These are phyloP conservation scores for Monoplex corrugatus DNA, from an alignment of 2,888 invertebrate species.

Conservation along the genomic window DNA sequence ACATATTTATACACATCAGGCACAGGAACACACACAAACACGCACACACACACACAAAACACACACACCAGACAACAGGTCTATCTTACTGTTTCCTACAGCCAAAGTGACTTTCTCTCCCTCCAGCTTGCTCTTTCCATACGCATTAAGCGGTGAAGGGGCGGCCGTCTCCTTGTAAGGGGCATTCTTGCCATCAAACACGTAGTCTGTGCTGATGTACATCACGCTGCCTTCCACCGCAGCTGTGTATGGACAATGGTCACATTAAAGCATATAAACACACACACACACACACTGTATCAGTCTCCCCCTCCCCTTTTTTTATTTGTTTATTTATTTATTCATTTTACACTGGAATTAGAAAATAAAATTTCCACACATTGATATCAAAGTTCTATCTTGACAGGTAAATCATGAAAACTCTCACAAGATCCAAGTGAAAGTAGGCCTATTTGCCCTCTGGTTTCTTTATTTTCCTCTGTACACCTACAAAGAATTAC, in stretches of 20 bases:
- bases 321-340: too few relatives aligned
- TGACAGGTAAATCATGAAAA: too few relatives aligned
- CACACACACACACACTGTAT: background rate
- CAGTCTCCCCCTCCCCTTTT: too few relatives aligned
- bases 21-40: background rate
- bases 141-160: constrained; percentile 83
- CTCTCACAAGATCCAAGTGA: too few relatives aligned
- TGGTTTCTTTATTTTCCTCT: too few relatives aligned
- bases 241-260: too few relatives aligned
- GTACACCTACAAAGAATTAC: too few relatives aligned
- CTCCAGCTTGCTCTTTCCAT: constrained; percentile 83
- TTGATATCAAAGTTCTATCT: too few relatives aligned
- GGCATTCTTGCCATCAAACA: constrained; percentile 83
- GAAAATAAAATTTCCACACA: too few relatives aligned
- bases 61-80: background rate
- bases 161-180: constrained; percentile 81
- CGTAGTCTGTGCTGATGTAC: constrained; percentile 84
- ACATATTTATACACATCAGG: too few relatives aligned
- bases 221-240: constrained; percentile 79
- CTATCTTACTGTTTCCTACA: constrained; percentile 34
- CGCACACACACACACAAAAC: background rate
- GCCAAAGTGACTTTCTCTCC: constrained; percentile 81
- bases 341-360: too few relatives aligned
- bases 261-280: background rate
- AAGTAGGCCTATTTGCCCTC: too few relatives aligned